Percentiles rank a stretch among this genome's conserved stretches.
phyloP scores from a whole-genome alignment of 2,888 invertebrate species.

The Oasisia sp. region DNA sequence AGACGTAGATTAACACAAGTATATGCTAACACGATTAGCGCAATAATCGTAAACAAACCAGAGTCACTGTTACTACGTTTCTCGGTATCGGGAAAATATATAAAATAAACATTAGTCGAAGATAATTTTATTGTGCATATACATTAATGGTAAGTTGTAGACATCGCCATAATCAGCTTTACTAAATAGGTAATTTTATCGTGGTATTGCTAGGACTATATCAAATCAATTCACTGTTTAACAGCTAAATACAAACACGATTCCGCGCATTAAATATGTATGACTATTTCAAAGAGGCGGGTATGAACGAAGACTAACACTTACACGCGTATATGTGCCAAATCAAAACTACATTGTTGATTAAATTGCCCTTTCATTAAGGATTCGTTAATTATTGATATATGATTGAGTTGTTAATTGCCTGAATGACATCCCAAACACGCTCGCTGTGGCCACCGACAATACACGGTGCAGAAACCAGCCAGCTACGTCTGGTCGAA shows the following conservation, averaged over 20 bases:
- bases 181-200: background rate
- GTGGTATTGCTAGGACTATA: too few relatives aligned
- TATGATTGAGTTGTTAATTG: slow-evolving; percentile 13
- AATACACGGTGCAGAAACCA: background rate
- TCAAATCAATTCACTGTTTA: too few relatives aligned
- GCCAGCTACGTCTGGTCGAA: background rate
- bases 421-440: background rate
- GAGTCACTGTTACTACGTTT: too few relatives aligned
- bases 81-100: background rate
- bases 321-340: background rate
- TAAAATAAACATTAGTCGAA: background rate
- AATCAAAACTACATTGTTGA: background rate
- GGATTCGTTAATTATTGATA: background rate
- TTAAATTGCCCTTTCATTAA: slow-evolving; percentile 1
- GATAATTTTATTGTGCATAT: background rate
- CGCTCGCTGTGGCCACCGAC: background rate
- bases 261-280: background rate
- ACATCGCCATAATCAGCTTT: background rate
- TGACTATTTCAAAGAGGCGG: background rate
- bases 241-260: too few relatives aligned
- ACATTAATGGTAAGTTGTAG: background rate
- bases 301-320: background rate
- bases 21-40: background rate
- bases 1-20: background rate
- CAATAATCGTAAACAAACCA: background rate